phyloP scores from a whole-genome alignment of 2,888 invertebrate genomes.

The Acanthosepion esculentum region DNA sequence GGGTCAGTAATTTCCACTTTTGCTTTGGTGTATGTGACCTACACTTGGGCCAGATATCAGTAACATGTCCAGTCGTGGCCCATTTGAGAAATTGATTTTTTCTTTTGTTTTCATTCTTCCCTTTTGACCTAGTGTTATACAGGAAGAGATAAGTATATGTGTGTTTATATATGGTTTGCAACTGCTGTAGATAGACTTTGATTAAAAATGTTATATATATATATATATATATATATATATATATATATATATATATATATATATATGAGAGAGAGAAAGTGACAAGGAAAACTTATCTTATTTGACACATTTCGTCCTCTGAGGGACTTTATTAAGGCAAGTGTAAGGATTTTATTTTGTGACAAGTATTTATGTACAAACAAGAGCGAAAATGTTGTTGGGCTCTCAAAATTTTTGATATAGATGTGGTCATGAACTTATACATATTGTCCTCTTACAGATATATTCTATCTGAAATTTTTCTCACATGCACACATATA shows the following conservation, averaged over 20 bases:
- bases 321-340: no score
- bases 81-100: conserved; percentile 21
- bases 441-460: no score
- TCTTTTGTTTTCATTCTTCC: not conserved
- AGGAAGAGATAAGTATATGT: not conserved
- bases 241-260: not conserved
- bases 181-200: not conserved
- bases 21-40: not conserved
- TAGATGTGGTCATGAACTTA: no score
- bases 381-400: no score
- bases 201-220: not conserved
- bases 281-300: no score
- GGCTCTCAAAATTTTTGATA: no score
- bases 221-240: not conserved
- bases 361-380: no score
- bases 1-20: not conserved
- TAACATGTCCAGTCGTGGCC: not conserved
- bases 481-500: no score
- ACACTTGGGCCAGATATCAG: not conserved
- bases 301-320: no score
- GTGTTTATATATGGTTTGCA: not conserved
- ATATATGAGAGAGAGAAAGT: no score
- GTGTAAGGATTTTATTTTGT: no score
- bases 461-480: no score
- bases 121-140: not conserved